These are phyloP conservation scores for Volucella inanis DNA, from an alignment of 2,888 invertebrate species.

Conservation along the genomic window DNA sequence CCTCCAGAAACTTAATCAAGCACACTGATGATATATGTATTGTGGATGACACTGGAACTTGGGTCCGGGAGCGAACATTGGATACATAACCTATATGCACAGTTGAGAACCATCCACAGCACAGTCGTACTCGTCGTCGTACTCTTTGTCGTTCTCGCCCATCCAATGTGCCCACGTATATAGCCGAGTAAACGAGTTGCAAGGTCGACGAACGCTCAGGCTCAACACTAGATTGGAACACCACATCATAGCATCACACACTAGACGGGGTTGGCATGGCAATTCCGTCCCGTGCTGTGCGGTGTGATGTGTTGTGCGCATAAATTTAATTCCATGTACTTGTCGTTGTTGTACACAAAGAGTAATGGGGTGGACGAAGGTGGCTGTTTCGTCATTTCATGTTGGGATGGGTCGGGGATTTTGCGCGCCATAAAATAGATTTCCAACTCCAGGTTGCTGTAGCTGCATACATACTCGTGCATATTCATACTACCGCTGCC, in stretches of 20 bases:
- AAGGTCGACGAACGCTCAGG: slow-evolving; percentile 82
- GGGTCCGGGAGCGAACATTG: slow-evolving; percentile 34
- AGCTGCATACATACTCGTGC: too few relatives aligned
- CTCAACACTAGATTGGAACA: slow-evolving; percentile 73
- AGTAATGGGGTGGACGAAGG: slow-evolving; percentile 15
- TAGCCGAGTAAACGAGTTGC: slow-evolving; percentile 80
- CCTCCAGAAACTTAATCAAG: slow-evolving; percentile 22
- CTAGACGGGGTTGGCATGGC: slow-evolving; percentile 28
- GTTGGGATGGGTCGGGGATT: slow-evolving; percentile 75
- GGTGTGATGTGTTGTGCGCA: slow-evolving; percentile 45
- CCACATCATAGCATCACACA: slow-evolving; percentile 46
- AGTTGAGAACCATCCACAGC: slow-evolving; percentile 41
- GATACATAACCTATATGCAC: slow-evolving; percentile 68
- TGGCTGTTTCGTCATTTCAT: slow-evolving; percentile 71
- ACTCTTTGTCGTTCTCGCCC: not conserved
- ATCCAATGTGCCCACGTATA: slow-evolving; percentile 25
- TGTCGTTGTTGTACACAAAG: not conserved
- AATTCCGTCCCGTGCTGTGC: not conserved
- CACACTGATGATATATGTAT: slow-evolving; percentile 24
- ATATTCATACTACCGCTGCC: too few relatives aligned
- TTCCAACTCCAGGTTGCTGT: slow-evolving; percentile 52
- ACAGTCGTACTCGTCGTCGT: slow-evolving; percentile 44
- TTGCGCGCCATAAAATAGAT: slow-evolving; percentile 69
- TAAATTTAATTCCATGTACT: slow-evolving; percentile 53
- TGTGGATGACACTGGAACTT: slow-evolving; percentile 58